phyloP scores from a whole-genome alignment of 2,113 vertebrate species.

The Tupaia tana region DNA sequence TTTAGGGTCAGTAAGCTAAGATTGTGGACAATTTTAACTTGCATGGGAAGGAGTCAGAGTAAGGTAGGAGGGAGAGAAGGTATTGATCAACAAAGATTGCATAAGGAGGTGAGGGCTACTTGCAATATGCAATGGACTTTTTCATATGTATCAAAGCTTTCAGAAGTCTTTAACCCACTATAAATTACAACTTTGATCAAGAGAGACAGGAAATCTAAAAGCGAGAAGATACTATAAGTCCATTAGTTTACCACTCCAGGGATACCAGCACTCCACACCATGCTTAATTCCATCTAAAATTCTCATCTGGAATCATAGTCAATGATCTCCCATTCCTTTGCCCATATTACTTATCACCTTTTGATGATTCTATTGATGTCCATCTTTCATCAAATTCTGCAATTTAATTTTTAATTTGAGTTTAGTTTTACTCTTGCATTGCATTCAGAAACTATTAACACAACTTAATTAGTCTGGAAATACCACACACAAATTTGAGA shows the following conservation, averaged over 20 bases:
- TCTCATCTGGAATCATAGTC: background rate
- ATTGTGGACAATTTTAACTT: background rate
- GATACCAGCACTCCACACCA: background rate
- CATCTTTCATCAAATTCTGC: slow-evolving; percentile 6
- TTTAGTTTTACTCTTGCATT: background rate
- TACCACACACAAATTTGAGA: background rate
- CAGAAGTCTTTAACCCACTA: background rate
- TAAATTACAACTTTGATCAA: slow-evolving; percentile 2
- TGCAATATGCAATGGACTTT: slow-evolving; percentile 4
- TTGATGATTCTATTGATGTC: background rate
- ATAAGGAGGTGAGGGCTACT: background rate
- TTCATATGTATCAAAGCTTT: background rate
- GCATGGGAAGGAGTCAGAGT: fast-evolving
- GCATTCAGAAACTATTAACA: background rate
- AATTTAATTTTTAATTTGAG: background rate
- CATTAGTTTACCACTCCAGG: slow-evolving; percentile 16
- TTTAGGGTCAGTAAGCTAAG: background rate
- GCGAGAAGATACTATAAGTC: slow-evolving; percentile 1
- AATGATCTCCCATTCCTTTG: background rate
- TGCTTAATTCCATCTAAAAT: background rate
- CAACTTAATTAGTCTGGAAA: background rate
- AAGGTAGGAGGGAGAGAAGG: background rate
- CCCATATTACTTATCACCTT: background rate
- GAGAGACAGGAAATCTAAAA: slow-evolving; percentile 55
- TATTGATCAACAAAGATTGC: background rate